phyloP scores from a whole-genome alignment of 2,888 invertebrate species.

The Sinhomidia bicolor region DNA sequence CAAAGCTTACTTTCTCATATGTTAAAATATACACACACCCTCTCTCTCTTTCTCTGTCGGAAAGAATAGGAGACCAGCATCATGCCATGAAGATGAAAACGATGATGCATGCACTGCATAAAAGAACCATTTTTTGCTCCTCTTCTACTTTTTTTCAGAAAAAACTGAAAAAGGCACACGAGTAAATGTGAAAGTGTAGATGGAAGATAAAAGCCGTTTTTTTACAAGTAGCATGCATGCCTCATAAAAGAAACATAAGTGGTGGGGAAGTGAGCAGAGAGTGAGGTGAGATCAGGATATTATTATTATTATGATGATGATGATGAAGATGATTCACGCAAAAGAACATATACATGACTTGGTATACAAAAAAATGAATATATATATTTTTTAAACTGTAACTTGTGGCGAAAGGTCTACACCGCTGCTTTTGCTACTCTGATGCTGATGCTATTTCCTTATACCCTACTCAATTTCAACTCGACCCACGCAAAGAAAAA shows the following conservation, averaged over 20 bases:
- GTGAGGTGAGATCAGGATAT: background rate
- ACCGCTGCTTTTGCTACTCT: background rate
- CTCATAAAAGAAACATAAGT: background rate
- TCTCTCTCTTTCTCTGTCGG: no score
- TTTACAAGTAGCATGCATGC: background rate
- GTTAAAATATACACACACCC: background rate
- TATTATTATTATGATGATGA: no score
- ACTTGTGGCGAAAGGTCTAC: background rate
- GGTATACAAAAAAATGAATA: background rate
- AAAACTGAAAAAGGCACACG: background rate
- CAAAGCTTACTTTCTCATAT: background rate
- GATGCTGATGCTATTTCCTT: no score
- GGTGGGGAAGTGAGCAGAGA: no score
- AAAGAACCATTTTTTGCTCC: no score
- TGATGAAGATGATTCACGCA: no score
- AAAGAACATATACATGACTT: background rate
- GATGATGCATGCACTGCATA: background rate
- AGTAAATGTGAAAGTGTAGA: background rate
- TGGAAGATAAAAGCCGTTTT: background rate
- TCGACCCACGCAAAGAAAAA: no score
- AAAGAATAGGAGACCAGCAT: no score
- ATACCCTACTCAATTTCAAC: no score
- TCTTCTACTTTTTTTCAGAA: background rate
- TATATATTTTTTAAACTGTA: background rate
- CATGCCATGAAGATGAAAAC: no score